phyloP scores from a whole-genome alignment of 2,888 invertebrate species.

The Thysanoteuthis rhombus region DNA sequence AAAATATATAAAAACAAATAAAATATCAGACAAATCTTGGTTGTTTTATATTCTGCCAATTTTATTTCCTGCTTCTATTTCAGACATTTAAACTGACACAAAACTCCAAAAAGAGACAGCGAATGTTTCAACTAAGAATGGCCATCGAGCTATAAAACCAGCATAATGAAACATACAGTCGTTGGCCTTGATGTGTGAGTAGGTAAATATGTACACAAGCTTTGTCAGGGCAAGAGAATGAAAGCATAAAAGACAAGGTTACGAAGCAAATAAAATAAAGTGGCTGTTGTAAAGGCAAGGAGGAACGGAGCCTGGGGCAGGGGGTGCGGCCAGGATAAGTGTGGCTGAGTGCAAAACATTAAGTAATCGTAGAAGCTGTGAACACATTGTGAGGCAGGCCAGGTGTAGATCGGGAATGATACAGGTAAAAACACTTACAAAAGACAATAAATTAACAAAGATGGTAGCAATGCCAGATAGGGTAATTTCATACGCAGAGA shows the following conservation, averaged over 20 bases:
- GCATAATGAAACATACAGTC: background rate
- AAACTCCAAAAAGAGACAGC: background rate
- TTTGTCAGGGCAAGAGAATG: background rate
- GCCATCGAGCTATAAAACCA: background rate
- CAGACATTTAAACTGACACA: background rate
- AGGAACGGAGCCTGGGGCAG: background rate
- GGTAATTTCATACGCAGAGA: too few species aligned
- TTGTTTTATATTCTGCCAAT: background rate
- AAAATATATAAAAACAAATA: background rate
- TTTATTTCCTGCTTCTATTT: background rate
- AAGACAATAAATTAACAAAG: too few species aligned
- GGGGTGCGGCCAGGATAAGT: background rate
- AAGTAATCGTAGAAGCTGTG: background rate
- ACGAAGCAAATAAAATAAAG: background rate
- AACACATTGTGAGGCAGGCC: background rate
- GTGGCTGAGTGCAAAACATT: constrained; percentile 12
- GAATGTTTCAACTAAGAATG: background rate
- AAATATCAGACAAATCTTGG: background rate
- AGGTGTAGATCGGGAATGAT: background rate
- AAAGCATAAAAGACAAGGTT: constrained; percentile 12
- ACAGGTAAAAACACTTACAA: background rate
- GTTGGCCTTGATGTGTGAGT: background rate
- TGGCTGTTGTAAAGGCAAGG: background rate
- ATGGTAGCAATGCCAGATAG: too few species aligned
- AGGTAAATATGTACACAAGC: background rate